A percentile compares a stretch with the other conserved stretches of the same genome.
Evolutionary conservation across 1,140 invertebrate species (phyloP).

Genomic region (Ctenoplectra terminalis): DNA sequence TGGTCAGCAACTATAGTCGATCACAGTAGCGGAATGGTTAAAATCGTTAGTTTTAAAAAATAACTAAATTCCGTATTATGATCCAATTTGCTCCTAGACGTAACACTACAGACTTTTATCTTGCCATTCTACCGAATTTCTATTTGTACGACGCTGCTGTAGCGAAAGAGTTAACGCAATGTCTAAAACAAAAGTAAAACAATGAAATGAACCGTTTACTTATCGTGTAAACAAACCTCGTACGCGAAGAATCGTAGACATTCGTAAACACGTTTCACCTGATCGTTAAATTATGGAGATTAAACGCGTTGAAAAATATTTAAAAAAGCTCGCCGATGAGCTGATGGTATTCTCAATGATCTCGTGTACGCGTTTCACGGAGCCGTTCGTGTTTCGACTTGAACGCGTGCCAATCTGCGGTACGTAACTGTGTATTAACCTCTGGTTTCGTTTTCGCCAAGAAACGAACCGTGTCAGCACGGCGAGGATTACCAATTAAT

Average conservation of each 20-base stretch:
- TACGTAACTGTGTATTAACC: slow-evolving; percentile 53
- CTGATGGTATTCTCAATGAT: slow-evolving; percentile 31
- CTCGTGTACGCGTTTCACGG: slow-evolving; percentile 29
- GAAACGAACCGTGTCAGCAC: slow-evolving; percentile 40
- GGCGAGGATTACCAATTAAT: slow-evolving; percentile 52
- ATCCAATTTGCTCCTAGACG: too few species aligned
- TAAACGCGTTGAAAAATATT: background rate
- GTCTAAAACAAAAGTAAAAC: too few species aligned
- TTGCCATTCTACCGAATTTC: too few species aligned
- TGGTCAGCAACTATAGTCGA: too few species aligned
- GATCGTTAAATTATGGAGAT: background rate
- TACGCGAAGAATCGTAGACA: background rate
- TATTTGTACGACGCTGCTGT: too few species aligned
- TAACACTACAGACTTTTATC: too few species aligned
- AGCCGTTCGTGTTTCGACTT: slow-evolving; percentile 57
- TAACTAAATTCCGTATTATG: too few species aligned
- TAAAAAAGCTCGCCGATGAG: background rate
- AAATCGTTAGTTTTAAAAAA: too few species aligned
- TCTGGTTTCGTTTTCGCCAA: slow-evolving; percentile 43
- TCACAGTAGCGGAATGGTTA: too few species aligned
- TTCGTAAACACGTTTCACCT: background rate
- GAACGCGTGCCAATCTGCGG: slow-evolving; percentile 59
- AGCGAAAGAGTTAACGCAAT: too few species aligned
- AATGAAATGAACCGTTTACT: too few species aligned
- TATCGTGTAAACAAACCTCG: too few species aligned